Conservation (phyloP, 2,113 vertebrate genomes). For the Larimichthys crocea region DNA sequence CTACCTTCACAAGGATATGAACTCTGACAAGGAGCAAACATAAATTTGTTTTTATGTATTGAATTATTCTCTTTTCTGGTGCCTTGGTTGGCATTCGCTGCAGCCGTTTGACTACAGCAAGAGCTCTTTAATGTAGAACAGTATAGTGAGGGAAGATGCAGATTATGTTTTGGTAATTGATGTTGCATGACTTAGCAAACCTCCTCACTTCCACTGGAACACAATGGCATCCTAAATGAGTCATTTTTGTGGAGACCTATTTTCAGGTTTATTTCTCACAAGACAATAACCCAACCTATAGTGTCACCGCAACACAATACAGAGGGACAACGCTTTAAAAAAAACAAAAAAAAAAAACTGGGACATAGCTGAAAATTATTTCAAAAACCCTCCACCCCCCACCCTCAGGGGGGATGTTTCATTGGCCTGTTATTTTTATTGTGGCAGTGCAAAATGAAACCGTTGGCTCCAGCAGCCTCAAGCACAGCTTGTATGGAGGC, state of each 20-base stretch:
- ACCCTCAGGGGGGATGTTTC: slow-evolving; percentile 77
- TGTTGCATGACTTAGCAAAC: slow-evolving; percentile 2
- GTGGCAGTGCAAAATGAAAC: slow-evolving; percentile 86
- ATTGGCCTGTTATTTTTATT: slow-evolving; percentile 87
- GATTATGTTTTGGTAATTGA: background rate
- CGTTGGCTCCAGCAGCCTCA: slow-evolving; percentile 73
- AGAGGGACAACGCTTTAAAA: slow-evolving; percentile 40
- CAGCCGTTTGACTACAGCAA: slow-evolving; percentile 17
- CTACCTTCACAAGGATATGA: slow-evolving; percentile 89
- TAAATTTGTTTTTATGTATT: slow-evolving; percentile 95
- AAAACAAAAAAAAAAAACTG: slow-evolving; percentile 31
- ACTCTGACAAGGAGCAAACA: slow-evolving; percentile 94
- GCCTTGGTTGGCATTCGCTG: slow-evolving; percentile 57
- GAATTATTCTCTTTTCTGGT: slow-evolving; percentile 88
- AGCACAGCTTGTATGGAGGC: slow-evolving; percentile 73
- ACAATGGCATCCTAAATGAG: slow-evolving; percentile 14
- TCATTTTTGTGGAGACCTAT: background rate
- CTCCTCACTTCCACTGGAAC: slow-evolving; percentile 8
- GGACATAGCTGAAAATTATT: slow-evolving; percentile 64
- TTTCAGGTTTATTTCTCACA: slow-evolving; percentile 33
- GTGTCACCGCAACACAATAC: slow-evolving; percentile 37
- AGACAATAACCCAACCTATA: slow-evolving; percentile 43
- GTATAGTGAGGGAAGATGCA: background rate
- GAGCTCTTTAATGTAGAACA: slow-evolving; percentile 17
- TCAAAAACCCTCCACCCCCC: slow-evolving; percentile 44